Percentiles rank a stretch among this genome's conserved stretches.
phyloP scores from a whole-genome alignment of 2,113 vertebrate genomes.

The Ursus arctos region DNA sequence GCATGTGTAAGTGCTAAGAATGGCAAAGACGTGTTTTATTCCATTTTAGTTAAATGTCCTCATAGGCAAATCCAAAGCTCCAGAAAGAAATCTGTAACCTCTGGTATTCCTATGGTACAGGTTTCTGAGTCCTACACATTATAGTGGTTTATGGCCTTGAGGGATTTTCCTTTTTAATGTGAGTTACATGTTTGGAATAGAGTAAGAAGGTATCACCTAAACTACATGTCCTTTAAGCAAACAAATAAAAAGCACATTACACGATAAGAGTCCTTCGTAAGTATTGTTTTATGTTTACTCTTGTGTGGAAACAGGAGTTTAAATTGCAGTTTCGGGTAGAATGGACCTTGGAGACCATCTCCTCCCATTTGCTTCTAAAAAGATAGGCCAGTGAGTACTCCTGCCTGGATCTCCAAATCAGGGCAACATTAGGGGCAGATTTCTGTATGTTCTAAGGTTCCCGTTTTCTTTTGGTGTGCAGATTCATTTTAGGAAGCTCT shows the following conservation, averaged over 20 bases:
- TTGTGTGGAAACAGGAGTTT: conserved; percentile 10
- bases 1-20: background rate
- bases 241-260: background rate
- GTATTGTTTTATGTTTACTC: background rate
- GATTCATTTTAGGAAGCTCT: background rate
- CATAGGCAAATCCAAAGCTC: background rate
- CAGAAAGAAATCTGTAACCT: background rate
- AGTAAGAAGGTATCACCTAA: background rate
- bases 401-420: background rate
- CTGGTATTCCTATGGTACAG: background rate
- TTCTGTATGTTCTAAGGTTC: background rate
- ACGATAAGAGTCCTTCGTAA: background rate
- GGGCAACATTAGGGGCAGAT: background rate
- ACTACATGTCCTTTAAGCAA: background rate
- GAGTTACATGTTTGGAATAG: conserved; percentile 30
- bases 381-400: background rate
- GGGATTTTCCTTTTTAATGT: background rate
- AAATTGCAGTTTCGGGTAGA: background rate
- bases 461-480: background rate
- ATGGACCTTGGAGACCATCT: background rate
- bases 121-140: background rate
- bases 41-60: background rate
- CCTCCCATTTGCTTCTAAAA: background rate
- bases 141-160: background rate
- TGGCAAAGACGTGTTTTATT: background rate